These are phyloP conservation scores for Hozukius guyotensis DNA, from an alignment of 2,797 vertebrate species.

Conservation along the genomic window DNA sequence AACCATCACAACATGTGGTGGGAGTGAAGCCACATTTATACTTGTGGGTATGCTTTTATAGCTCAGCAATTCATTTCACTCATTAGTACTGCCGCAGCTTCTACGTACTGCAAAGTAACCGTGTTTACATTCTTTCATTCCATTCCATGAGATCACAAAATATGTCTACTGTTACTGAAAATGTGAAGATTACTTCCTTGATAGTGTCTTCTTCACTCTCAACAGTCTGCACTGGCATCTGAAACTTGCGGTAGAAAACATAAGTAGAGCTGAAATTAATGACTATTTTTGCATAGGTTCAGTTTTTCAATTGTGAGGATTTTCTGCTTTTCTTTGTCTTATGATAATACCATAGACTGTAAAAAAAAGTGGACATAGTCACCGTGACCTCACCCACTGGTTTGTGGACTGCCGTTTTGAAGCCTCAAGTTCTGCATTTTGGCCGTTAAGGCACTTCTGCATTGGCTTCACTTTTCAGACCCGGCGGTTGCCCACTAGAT, in stretches of 20 bases:
- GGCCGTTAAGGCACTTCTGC: not conserved
- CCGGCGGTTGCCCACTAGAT: not conserved
- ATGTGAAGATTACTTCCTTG: not conserved
- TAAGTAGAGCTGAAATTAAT: not conserved
- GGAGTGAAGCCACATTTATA: not conserved
- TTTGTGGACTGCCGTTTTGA: not conserved
- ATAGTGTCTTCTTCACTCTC: not conserved
- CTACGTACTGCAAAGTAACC: not conserved
- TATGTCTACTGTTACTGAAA: not conserved
- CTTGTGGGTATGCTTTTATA: not conserved
- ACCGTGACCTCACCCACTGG: not conserved
- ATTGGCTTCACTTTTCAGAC: not conserved
- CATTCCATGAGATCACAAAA: not conserved
- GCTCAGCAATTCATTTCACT: not conserved
- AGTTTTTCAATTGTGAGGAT: not conserved
- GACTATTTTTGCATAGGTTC: not conserved
- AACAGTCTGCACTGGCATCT: not conserved
- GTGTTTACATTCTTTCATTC: not conserved
- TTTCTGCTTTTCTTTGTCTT: not conserved
- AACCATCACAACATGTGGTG: slow-evolving; percentile 7
- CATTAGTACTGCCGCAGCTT: not conserved
- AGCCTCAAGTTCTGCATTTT: not conserved
- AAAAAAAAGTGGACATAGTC: not conserved
- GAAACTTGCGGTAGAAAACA: not conserved
- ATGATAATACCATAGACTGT: not conserved